Conservation (phyloP, 2,797 vertebrate genomes). For the Syngnathus acus region DNA sequence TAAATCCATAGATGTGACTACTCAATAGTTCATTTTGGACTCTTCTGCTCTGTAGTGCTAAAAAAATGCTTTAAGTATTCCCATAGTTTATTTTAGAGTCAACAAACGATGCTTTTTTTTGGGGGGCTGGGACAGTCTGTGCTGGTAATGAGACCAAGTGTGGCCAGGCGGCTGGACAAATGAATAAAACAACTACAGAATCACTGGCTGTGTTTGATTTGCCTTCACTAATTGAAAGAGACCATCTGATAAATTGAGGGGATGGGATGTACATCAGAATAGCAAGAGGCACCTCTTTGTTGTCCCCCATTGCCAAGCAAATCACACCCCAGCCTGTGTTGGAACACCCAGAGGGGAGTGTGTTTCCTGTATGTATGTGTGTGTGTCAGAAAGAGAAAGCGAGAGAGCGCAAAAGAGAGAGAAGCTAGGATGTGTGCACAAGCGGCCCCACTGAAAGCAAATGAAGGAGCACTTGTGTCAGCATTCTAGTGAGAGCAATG, state of each 20-base stretch:
- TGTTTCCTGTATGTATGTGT: conserved; percentile 43
- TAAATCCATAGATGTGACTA: no score
- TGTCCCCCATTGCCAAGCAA: conserved; percentile 51
- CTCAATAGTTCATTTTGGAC: no score
- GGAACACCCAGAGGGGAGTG: conserved; percentile 49
- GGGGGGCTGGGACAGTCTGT: conserved; percentile 26
- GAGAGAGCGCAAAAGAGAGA: conserved; percentile 5
- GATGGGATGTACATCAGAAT: conserved; percentile 66
- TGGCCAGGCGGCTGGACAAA: conserved; percentile 47
- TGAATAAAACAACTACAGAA: conserved; percentile 58
- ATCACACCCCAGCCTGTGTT: conserved; percentile 48
- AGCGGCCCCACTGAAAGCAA: conserved; percentile 67
- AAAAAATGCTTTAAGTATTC: no score
- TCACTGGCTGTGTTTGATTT: conserved; percentile 56
- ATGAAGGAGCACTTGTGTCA: conserved; percentile 69
- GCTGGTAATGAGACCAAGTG: conserved; percentile 54
- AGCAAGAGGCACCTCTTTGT: conserved; percentile 59
- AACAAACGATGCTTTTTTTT: conserved; percentile 18
- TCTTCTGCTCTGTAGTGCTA: no score
- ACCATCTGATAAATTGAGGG: conserved; percentile 62
- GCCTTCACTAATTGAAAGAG: conserved; percentile 62
- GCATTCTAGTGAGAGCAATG: conserved; percentile 53
- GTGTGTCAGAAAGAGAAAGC: conserved; percentile 17
- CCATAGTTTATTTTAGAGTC: no score
- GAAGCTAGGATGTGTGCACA: conserved; percentile 56